These are phyloP conservation scores for Argopecten irradians DNA, from an alignment of 1,140 invertebrate genomes.

Conservation along the genomic window DNA sequence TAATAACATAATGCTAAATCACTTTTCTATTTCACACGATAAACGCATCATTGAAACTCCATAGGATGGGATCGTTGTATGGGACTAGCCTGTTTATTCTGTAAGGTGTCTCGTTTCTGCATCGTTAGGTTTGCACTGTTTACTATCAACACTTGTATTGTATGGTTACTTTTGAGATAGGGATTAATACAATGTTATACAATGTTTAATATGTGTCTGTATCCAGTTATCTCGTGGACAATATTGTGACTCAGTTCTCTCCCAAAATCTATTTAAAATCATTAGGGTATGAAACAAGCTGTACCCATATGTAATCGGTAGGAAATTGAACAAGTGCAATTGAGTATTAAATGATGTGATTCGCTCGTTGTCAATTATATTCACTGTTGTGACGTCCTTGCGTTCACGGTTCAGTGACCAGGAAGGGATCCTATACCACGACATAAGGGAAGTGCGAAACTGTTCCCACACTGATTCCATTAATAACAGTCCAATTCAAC, in stretches of 20 bases:
- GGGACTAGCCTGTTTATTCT: too few relatives aligned
- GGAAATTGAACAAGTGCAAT: constrained; percentile 1
- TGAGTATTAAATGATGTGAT: constrained; percentile 18
- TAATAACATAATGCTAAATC: too few relatives aligned
- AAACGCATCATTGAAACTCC: too few relatives aligned
- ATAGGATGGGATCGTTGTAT: too few relatives aligned
- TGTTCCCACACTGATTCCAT: neutral
- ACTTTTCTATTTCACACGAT: too few relatives aligned
- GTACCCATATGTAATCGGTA: neutral
- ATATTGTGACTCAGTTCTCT: neutral
- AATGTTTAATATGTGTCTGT: constrained; percentile 4
- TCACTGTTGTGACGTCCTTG: neutral
- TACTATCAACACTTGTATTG: neutral
- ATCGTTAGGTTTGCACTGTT: neutral
- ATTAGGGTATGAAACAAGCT: neutral
- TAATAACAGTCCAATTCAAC: neutral
- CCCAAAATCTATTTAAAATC: neutral
- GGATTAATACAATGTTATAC: neutral
- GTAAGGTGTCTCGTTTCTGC: too few relatives aligned
- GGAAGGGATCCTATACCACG: neutral
- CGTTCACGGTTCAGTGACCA: neutral
- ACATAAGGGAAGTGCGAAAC: neutral
- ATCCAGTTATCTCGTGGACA: neutral
- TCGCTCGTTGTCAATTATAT: neutral
- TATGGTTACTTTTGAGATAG: neutral